A percentile compares a stretch with the other conserved stretches of the same genome.
phyloP scores from a whole-genome alignment of 2,797 vertebrate genomes.

The Graptemys geographica region DNA sequence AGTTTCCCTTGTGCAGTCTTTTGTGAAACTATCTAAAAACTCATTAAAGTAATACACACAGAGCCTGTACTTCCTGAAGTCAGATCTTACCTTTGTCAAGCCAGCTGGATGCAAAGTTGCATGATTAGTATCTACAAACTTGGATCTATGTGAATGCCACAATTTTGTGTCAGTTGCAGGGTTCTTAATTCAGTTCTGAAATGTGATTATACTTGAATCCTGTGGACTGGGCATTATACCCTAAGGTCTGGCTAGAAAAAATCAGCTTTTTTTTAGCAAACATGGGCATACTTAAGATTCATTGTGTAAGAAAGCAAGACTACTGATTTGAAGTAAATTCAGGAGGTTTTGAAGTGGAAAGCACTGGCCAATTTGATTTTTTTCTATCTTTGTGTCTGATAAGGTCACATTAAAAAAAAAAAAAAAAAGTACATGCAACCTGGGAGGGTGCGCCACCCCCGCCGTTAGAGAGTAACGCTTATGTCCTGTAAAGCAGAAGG shows the following conservation, averaged over 20 bases:
- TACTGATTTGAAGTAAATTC: background rate
- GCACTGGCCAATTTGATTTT: background rate
- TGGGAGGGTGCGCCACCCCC: background rate
- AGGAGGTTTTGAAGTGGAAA: background rate
- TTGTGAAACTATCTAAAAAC: background rate
- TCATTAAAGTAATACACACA: background rate
- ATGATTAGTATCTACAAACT: background rate
- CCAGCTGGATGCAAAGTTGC: background rate
- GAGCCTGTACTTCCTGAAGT: accelerated
- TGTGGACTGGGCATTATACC: background rate
- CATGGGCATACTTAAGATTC: accelerated
- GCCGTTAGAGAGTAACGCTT: background rate
- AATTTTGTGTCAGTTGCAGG: background rate
- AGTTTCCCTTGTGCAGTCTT: background rate
- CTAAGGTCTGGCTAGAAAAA: no score
- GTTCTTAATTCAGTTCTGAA: background rate
- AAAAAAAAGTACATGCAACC: background rate
- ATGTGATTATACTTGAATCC: background rate
- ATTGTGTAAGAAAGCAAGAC: background rate
- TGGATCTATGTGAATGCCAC: background rate
- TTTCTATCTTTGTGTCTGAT: background rate
- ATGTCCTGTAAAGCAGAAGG: accelerated
- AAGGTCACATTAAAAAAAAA: background rate
- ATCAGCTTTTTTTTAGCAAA: no score
- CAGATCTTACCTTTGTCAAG: background rate